phyloP scores from a whole-genome alignment of 1,140 invertebrate genomes.

The Lepidotrigona ventralis region DNA sequence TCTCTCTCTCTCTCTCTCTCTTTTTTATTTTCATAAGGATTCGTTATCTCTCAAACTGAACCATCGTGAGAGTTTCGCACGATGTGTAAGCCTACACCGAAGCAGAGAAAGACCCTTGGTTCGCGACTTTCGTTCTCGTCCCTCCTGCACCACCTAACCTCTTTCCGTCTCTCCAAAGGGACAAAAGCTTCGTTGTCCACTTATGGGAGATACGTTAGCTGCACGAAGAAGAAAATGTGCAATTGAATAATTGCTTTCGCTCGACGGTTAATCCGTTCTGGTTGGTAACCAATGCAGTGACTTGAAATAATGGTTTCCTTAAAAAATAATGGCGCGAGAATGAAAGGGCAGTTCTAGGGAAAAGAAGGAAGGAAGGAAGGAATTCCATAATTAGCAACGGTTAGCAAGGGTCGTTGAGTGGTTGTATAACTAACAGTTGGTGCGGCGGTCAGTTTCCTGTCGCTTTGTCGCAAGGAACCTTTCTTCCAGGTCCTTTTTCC shows the following conservation, averaged over 20 bases:
- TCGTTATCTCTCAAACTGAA: constrained; percentile 32
- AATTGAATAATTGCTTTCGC: background rate
- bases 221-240: background rate
- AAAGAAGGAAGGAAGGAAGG: constrained; percentile 45
- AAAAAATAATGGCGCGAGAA: background rate
- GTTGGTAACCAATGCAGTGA: background rate
- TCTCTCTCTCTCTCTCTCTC: background rate
- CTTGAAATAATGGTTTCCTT: background rate
- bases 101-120: background rate
- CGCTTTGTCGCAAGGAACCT: constrained; percentile 41
- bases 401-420: constrained; percentile 38
- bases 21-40: constrained; percentile 30
- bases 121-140: background rate
- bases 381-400: constrained; percentile 59
- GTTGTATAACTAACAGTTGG: constrained; percentile 36
- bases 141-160: too few species aligned
- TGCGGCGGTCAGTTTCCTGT: constrained; percentile 56
- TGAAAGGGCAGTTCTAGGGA: constrained; percentile 4
- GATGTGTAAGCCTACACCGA: constrained; percentile 2
- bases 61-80: constrained; percentile 33
- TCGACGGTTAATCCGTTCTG: background rate
- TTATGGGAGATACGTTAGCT: background rate
- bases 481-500: constrained; percentile 53
- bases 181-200: background rate
- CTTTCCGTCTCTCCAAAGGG: background rate